These are phyloP conservation scores for Sebastiscus tertius DNA, from an alignment of 2,797 vertebrate species.

Conservation along the genomic window DNA sequence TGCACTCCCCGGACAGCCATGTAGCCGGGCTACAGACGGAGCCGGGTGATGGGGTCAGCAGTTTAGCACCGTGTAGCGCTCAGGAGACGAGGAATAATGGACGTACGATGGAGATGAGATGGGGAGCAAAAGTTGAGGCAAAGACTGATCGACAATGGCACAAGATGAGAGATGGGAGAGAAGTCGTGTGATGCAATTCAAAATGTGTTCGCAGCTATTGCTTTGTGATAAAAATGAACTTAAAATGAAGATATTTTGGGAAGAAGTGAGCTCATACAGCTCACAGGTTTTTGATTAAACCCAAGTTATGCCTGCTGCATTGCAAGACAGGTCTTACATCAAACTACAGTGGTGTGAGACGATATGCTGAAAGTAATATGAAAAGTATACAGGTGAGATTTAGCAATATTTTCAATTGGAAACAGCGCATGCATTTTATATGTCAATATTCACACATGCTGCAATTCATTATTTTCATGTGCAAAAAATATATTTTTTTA, in stretches of 20 bases:
- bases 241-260: not conserved
- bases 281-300: conserved; percentile 22
- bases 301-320: conserved; percentile 1
- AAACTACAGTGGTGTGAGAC: not conserved
- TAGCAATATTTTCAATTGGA: not conserved
- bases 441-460: not conserved
- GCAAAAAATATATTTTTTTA: not conserved
- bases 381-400: not conserved
- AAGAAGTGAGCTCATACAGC: not conserved
- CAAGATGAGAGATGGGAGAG: not conserved
- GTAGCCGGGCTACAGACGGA: conserved; percentile 45
- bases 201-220: not conserved
- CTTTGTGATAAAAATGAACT: not conserved
- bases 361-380: not conserved
- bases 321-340: conserved; percentile 4
- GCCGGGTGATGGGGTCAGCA: conserved; percentile 54
- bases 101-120: conserved; percentile 40
- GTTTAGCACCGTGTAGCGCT: conserved; percentile 38
- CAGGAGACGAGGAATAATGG: conserved; percentile 49
- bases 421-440: not conserved
- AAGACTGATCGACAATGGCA: conserved; percentile 15
- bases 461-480: not conserved
- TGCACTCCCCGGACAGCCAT: conserved; percentile 33
- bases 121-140: conserved; percentile 25
- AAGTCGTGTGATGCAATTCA: not conserved